Percentiles rank a stretch among this genome's conserved stretches.
Evolutionary conservation across 2,113 vertebrate species (phyloP).

Genomic region (Trematocara unimaculatum): DNA sequence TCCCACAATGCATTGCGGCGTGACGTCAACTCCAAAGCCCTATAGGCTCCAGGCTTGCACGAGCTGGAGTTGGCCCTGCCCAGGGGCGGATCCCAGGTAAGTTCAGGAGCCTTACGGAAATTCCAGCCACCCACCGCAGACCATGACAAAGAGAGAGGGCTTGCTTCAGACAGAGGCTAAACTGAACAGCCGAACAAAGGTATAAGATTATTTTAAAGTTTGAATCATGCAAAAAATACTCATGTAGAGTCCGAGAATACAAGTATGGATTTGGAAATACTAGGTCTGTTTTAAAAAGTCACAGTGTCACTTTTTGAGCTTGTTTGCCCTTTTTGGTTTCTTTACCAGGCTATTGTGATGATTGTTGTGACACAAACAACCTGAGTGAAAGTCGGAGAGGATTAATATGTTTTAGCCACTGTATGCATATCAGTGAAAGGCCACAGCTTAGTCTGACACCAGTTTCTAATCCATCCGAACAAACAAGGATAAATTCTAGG

Average conservation of each 20-base stretch:
- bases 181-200: not conserved
- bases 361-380: not conserved
- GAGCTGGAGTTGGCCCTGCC: no score
- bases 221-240: not conserved
- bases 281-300: not conserved
- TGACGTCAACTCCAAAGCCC: no score
- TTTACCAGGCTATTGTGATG: not conserved
- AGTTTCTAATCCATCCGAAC: conserved; percentile 20
- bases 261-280: not conserved
- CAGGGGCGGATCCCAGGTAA: no score
- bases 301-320: not conserved
- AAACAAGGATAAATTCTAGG: conserved; percentile 7
- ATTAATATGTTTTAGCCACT: conserved; percentile 2
- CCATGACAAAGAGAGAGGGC: not conserved
- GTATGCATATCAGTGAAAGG: not conserved
- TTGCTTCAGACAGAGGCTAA: not conserved
- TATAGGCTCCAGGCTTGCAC: no score
- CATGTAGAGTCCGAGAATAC: not conserved
- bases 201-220: not conserved
- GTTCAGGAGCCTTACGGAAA: no score
- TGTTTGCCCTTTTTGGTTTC: not conserved
- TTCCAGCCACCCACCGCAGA: no score
- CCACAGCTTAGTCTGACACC: conserved; percentile 1
- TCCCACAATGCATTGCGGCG: no score
- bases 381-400: not conserved